Evolutionary conservation across 2,888 invertebrate species (phyloP).

Genomic region (Eupithecia subumbrata): DNA sequence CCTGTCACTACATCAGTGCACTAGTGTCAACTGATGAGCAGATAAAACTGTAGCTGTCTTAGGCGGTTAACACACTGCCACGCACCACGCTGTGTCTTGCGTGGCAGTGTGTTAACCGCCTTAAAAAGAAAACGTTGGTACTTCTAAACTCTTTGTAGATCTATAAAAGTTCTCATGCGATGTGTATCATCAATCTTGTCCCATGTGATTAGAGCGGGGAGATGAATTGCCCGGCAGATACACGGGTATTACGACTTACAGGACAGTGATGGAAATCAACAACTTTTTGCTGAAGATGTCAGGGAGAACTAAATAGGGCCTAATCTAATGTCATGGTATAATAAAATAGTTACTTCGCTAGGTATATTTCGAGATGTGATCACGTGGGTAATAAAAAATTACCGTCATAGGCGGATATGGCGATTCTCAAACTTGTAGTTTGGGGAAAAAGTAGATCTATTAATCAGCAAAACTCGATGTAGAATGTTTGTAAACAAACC

Average conservation of each 20-base stretch:
- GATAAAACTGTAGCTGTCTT: neutral
- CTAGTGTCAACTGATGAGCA: neutral
- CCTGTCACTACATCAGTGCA: neutral
- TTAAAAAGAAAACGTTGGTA: neutral
- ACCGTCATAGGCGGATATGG: no score
- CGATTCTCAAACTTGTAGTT: no score
- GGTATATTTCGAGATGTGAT: no score
- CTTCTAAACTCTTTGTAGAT: constrained; percentile 14
- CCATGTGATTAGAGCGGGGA: constrained; percentile 41
- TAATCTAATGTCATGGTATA: neutral
- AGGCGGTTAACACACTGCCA: no score
- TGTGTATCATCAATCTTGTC: constrained; percentile 46
- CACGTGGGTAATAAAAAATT: no score
- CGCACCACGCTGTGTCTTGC: no score
- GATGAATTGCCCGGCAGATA: constrained; percentile 40
- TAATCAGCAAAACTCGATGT: no score
- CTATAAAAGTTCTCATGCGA: constrained; percentile 26
- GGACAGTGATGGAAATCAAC: constrained; percentile 21
- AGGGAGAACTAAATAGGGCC: neutral
- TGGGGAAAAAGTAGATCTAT: no score
- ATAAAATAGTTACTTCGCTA: no score
- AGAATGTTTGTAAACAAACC: no score
- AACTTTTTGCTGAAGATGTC: constrained; percentile 14
- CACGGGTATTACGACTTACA: constrained; percentile 29
- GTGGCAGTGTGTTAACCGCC: no score